Percentiles rank a stretch among this genome's conserved stretches.
Conservation (phyloP, 2,113 vertebrate genomes). For the Toxotes jaculatrix region DNA sequence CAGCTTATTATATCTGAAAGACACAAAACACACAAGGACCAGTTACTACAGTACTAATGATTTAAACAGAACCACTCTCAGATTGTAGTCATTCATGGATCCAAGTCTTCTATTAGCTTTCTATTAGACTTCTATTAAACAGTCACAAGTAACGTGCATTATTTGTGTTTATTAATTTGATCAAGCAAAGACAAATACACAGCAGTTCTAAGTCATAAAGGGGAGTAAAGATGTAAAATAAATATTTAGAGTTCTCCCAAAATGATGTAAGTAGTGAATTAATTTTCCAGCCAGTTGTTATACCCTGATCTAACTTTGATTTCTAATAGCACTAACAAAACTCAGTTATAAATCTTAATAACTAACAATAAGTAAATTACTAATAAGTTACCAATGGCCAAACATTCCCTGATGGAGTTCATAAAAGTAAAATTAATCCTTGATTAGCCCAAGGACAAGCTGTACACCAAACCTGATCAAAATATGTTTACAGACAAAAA, state of each 20-base stretch:
- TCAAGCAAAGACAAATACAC: background rate
- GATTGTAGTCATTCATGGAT: background rate
- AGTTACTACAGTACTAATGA: background rate
- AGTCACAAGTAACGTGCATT: background rate
- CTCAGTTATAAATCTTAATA: too few species aligned
- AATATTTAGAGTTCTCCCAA: background rate
- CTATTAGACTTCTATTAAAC: too few species aligned
- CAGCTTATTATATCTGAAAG: slow-evolving; percentile 90
- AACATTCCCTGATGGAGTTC: background rate
- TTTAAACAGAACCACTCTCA: background rate
- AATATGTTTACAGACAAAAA: too few species aligned
- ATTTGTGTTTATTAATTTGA: background rate
- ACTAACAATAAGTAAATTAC: background rate
- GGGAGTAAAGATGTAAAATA: background rate
- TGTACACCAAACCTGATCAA: too few species aligned
- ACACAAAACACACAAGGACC: background rate
- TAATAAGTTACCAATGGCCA: too few species aligned
- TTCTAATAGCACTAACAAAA: too few species aligned
- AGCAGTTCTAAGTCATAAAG: background rate
- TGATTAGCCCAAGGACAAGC: too few species aligned
- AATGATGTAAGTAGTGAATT: background rate
- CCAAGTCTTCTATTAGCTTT: too few species aligned
- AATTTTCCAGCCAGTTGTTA: too few species aligned
- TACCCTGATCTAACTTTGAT: too few species aligned
- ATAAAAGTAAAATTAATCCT: background rate